A percentile compares a stretch with the other conserved stretches of the same genome.
phyloP scores from a whole-genome alignment of 2,113 vertebrate species.

The Esox niger region DNA sequence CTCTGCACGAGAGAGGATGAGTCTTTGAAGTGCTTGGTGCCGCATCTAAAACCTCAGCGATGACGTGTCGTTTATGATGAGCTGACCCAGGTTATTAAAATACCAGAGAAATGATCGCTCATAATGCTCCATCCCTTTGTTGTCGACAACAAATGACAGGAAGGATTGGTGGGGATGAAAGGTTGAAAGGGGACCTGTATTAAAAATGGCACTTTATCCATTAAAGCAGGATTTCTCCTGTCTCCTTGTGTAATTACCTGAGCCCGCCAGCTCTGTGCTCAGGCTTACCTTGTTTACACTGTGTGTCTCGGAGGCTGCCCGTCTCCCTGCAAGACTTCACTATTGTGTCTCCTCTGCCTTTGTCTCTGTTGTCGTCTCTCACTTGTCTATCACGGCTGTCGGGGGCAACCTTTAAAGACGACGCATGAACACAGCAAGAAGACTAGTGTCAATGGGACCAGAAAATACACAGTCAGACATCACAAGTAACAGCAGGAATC shows the following conservation, averaged over 20 bases:
- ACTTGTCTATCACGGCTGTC: constrained; percentile 63
- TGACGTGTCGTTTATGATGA: constrained; percentile 53
- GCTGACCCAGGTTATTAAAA: constrained; percentile 68
- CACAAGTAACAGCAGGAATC: constrained; percentile 55
- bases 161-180: constrained; percentile 66
- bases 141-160: constrained; percentile 62
- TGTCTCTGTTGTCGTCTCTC: constrained; percentile 66
- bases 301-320: constrained; percentile 58
- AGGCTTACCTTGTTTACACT: constrained; percentile 76
- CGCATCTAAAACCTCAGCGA: constrained; percentile 43
- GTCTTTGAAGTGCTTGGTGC: constrained; percentile 65
- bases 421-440: constrained; percentile 59
- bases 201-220: constrained; percentile 72
- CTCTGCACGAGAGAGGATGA: constrained; percentile 42
- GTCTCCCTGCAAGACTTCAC: constrained; percentile 63
- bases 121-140: constrained; percentile 52
- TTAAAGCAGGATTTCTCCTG: constrained; percentile 66
- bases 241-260: constrained; percentile 71
- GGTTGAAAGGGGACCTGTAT: constrained; percentile 60
- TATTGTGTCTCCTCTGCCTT: constrained; percentile 63
- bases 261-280: constrained; percentile 60
- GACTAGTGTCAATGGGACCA: constrained; percentile 54
- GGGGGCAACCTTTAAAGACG: constrained; percentile 66
- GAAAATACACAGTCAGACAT: constrained; percentile 36
- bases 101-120: constrained; percentile 56